phyloP scores from a whole-genome alignment of 2,888 invertebrate genomes.

The Tetropium fuscum region DNA sequence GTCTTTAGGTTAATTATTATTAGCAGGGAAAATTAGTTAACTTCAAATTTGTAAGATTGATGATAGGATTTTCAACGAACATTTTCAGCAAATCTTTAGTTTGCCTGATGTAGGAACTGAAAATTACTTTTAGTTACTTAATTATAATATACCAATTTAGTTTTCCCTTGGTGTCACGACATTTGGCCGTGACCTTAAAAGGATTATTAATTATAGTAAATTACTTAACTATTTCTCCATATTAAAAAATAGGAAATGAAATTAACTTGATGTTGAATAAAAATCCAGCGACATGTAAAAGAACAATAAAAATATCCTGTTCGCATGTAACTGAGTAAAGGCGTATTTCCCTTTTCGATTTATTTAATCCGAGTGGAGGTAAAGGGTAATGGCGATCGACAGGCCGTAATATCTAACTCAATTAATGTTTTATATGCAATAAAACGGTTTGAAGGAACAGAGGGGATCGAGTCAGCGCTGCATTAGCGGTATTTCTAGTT shows the following conservation, averaged over 20 bases:
- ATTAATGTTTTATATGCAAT: slow-evolving; percentile 48
- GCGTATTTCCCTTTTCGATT: slow-evolving; percentile 35
- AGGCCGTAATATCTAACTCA: slow-evolving; percentile 50
- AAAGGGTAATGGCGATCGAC: slow-evolving; percentile 48
- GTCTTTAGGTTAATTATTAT: too few species aligned
- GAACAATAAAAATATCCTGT: slow-evolving; percentile 28
- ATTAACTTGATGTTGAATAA: slow-evolving; percentile 11
- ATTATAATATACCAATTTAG: too few species aligned
- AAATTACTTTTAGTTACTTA: too few species aligned
- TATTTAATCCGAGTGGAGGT: slow-evolving; percentile 27
- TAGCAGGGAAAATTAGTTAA: too few species aligned
- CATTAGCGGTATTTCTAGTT: slow-evolving; percentile 59
- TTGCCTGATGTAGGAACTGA: too few species aligned
- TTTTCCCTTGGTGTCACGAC: too few species aligned
- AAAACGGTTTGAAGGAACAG: slow-evolving; percentile 36
- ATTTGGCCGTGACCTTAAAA: background rate
- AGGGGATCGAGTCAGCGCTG: slow-evolving; percentile 44
- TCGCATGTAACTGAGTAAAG: slow-evolving; percentile 30
- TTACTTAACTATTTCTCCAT: background rate
- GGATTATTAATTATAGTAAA: background rate
- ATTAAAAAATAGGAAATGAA: slow-evolving; percentile 5
- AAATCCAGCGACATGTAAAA: slow-evolving; percentile 20
- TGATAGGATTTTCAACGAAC: too few species aligned
- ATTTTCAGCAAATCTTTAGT: too few species aligned
- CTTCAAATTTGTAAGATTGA: too few species aligned